Base-by-base conservation (phyloP, 30 jellyfish, hydroid and myxozoan species). In the Nemopilema nomurai region DNA sequence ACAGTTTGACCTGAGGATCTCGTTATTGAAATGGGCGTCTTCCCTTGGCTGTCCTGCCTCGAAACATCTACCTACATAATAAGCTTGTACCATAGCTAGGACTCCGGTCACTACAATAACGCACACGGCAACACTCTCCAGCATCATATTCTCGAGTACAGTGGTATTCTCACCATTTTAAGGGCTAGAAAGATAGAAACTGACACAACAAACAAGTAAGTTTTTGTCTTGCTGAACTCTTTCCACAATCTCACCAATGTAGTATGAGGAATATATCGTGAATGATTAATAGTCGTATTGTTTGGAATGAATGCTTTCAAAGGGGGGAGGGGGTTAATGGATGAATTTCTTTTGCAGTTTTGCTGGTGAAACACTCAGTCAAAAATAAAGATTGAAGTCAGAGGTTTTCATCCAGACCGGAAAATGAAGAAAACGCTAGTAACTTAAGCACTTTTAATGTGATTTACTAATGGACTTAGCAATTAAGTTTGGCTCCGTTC, bases 31-130 rank as follows among this genome's bases (percentile, higher is more conserved):
- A 68, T 89, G 96, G 8, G 96, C 90, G 77, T 74, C 68, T 62
- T 89, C 96, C 67, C 84, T 89, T n/a, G 96, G 96, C 68, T 89
- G 96, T 62, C 96, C 96, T 22, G 91, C 53, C 31, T 72, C 89
- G 76, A 89, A 89, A 67, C 96, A 89, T 49, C 69, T 74, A 21
- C 96, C 96, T 53, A 89, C 92, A 57, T 76, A 89, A 81, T 89
- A 89, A 0, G 96, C 96, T 29, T 89, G 91, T 26, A 79, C 91
- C 79, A 89, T 32, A n/a, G 96, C 96, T 16, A 89, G 74, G 23
- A 89, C 87, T 1, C 96, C 96, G 41, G 90, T 81, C 24, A 81
- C 96, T 20, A 89, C 96, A 19, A 89, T 80, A 1, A 89, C 91
- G 49, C 89, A 75, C 22, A 89, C 96, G 16, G 96, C 96, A 16